Base-by-base conservation (phyloP, 2,888 invertebrate genomes). In the Cataglyphis cursor region DNA sequence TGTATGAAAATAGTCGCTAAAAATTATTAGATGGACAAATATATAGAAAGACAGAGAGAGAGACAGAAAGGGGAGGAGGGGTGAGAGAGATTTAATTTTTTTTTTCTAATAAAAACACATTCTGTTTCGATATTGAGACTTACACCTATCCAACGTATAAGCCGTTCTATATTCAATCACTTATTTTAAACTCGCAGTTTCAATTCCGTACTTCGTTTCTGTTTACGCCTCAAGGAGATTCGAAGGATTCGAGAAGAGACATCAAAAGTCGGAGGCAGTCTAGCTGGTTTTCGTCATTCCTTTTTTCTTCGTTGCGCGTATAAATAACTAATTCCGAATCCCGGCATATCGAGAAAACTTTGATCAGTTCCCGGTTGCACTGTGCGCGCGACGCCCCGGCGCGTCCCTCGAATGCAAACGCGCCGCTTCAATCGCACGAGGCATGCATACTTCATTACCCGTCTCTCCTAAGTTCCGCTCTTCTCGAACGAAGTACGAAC, bases 311-410 rank as follows among this genome's bases (percentile, higher is more conserved):
- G 61, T 80, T 78, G 83, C 76, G 78, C 35, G 89, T 89, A 92
- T 93, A 93, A 93, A 93, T 92, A 93, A 91, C 91, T 93, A 93
- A 93, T 93, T 92, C 92, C 87, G 85, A 92, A 93, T 92, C 92
- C 89, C 90, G 90, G 85, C 89, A 89, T 92, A 93, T 93, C 92
- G 93, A 91, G 92, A 91, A 93, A 93, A 93, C 90, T 93, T 93
- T 93, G 93, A 93, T 93, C 93, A 92, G 93, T 90, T 91, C 87
- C 84, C 73, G 85, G 76, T 64, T 81, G 80, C 72, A 70, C 82
- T 68, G 61, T 57, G 80, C 31, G 59, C 82, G 73, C 78, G 87
- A 81, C 78, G 72, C 24, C 18, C 44, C 62, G 82, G 61, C 68
- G 44, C 57, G 70, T 41, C 57, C 38, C 41, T 61, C 70, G 83